Evolutionary conservation across 1,140 invertebrate species (phyloP).

Genomic region (Holotrichia oblita): DNA sequence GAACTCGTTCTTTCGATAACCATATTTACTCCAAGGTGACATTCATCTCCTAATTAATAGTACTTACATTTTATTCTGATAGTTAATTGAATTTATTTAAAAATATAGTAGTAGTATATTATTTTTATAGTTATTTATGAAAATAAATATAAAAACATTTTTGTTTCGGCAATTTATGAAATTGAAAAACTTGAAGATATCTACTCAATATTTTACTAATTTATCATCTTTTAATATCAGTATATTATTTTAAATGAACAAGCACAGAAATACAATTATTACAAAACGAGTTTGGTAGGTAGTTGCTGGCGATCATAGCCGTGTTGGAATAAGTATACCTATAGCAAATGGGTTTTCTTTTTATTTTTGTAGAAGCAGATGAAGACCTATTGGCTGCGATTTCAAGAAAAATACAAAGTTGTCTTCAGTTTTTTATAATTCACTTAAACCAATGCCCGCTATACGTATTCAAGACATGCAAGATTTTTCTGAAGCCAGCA

Average conservation of each 20-base stretch:
- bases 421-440: conserved; percentile 20
- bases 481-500: neutral
- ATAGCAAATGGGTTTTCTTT: neutral
- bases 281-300: too few relatives aligned
- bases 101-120: too few relatives aligned
- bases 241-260: too few relatives aligned
- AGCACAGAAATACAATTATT: too few relatives aligned
- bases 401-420: conserved; percentile 35
- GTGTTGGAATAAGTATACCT: neutral
- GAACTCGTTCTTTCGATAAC: neutral
- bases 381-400: conserved; percentile 13
- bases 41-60: neutral
- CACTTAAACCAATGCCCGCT: neutral
- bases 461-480: neutral
- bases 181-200: too few relatives aligned
- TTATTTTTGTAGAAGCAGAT: neutral
- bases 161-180: too few relatives aligned
- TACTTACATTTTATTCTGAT: too few relatives aligned
- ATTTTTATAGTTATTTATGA: too few relatives aligned
- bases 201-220: too few relatives aligned
- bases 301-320: neutral
- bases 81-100: too few relatives aligned
- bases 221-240: too few relatives aligned
- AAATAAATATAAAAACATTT: too few relatives aligned
- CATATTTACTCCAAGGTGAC: neutral